phyloP scores from a whole-genome alignment of 2,113 vertebrate genomes.

The Mastomys coucha region DNA sequence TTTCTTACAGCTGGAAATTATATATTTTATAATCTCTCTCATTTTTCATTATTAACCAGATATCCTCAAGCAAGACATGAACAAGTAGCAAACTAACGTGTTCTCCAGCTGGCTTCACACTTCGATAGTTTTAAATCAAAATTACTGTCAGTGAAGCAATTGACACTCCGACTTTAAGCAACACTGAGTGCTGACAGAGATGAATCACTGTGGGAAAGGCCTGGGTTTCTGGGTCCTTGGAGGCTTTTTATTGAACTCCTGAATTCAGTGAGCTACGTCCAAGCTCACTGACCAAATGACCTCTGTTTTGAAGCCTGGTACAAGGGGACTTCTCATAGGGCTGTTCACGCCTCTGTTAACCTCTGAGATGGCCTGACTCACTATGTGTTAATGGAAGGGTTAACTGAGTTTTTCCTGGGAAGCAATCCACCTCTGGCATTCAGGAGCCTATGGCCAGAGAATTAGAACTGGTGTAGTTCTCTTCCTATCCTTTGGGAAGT shows the following conservation, averaged over 20 bases:
- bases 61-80: not conserved
- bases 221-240: not conserved
- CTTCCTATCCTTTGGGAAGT: slow-evolving; percentile 10
- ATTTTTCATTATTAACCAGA: slow-evolving; percentile 7
- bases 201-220: slow-evolving; percentile 58
- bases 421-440: not conserved
- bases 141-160: not conserved
- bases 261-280: not conserved
- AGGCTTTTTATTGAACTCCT: not conserved
- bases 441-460: not conserved
- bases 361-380: not conserved
- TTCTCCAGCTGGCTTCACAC: not conserved
- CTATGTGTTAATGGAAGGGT: not conserved
- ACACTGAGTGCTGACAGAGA: not conserved
- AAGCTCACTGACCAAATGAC: not conserved
- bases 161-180: not conserved
- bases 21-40: not conserved
- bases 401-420: not conserved
- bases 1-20: not conserved
- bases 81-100: not conserved
- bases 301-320: not conserved
- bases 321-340: not conserved
- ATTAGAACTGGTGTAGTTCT: not conserved
- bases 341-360: not conserved
- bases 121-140: not conserved